These are phyloP conservation scores for Chlorodrepanis virens DNA, from an alignment of 2,113 vertebrate genomes.

Conservation along the genomic window DNA sequence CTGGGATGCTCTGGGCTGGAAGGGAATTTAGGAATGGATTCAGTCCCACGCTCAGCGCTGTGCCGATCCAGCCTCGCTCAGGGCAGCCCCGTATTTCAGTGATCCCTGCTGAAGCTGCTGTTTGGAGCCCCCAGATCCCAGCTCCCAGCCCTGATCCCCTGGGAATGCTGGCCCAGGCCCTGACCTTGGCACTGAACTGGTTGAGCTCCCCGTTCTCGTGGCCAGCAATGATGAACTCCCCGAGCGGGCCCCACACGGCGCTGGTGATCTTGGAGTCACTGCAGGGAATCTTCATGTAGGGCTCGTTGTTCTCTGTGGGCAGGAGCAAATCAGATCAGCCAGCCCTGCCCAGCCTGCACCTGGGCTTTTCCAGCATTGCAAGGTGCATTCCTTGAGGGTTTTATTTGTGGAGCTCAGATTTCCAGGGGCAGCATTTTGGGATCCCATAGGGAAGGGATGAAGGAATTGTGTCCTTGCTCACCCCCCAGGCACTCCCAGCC, in stretches of 20 bases:
- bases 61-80: fast-evolving
- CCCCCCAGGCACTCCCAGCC: no score
- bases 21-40: no score
- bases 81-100: fast-evolving
- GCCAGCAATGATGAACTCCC: slow-evolving; percentile 91
- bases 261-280: slow-evolving; percentile 95
- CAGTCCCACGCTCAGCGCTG: fast-evolving
- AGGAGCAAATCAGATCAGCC: neutral
- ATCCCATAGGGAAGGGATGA: no score
- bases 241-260: slow-evolving; percentile 93
- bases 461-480: no score
- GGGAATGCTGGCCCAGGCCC: neutral
- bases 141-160: fast-evolving
- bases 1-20: neutral
- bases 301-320: slow-evolving; percentile 87
- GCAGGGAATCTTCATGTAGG: slow-evolving; percentile 90
- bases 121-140: neutral
- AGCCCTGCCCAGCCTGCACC: neutral
- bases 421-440: no score
- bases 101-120: fast-evolving
- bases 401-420: no score
- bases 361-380: no score
- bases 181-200: slow-evolving; percentile 81
- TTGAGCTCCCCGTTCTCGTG: slow-evolving; percentile 94
- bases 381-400: no score